A percentile compares a stretch with the other conserved stretches of the same genome.
Conservation (phyloP, 2,113 vertebrate genomes). For the Theristicus caerulescens region DNA sequence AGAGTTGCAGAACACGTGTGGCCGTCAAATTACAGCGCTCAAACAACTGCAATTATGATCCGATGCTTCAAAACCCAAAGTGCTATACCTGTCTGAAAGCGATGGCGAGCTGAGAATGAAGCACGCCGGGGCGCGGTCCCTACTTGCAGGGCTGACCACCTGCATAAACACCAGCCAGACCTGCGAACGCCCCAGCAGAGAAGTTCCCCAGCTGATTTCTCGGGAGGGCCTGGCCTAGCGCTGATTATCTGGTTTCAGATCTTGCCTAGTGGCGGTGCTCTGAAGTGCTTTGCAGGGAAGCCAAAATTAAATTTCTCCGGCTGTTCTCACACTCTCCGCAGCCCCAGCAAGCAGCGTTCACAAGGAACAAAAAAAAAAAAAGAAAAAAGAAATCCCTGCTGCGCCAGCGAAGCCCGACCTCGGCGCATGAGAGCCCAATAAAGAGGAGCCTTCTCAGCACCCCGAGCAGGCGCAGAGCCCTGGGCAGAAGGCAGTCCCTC, state of each 20-base stretch:
- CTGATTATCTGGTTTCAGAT: background rate
- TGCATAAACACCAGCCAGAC: background rate
- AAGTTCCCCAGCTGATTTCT: background rate
- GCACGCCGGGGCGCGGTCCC: background rate
- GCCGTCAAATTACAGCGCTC: background rate
- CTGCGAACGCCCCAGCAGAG: background rate
- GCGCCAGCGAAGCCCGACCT: background rate
- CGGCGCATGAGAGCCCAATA: rapidly evolving
- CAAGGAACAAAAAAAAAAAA: background rate
- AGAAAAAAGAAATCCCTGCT: background rate
- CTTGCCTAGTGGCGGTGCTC: background rate
- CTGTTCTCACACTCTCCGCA: background rate
- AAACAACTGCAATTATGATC: background rate
- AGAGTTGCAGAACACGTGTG: background rate
- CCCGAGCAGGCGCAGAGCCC: background rate
- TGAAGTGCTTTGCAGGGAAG: background rate
- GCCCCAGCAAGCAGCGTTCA: background rate
- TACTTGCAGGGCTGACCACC: background rate
- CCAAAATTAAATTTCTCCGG: background rate
- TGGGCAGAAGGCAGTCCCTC: background rate
- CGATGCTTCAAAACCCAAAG: background rate
- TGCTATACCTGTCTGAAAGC: background rate
- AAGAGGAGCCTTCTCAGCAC: background rate
- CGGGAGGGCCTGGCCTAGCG: background rate
- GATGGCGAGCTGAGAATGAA: background rate